phyloP scores from a whole-genome alignment of 2,113 vertebrate species.

The Pterocles burchelli region DNA sequence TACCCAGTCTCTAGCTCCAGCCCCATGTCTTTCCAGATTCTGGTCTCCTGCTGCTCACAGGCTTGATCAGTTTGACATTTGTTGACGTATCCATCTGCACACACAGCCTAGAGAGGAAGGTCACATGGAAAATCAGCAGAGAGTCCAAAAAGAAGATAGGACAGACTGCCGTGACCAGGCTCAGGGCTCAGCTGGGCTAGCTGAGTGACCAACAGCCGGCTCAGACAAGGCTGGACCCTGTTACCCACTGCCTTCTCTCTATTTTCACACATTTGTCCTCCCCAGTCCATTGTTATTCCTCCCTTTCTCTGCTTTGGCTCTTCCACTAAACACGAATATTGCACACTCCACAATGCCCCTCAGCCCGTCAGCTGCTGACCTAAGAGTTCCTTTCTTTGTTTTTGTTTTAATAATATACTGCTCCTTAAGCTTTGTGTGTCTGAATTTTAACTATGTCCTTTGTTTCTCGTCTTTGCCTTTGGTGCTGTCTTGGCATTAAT shows the following conservation, averaged over 20 bases:
- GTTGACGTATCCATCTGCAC: not conserved
- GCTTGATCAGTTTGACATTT: not conserved
- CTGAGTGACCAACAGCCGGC: not conserved
- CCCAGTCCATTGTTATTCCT: not conserved
- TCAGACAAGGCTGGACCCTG: not conserved
- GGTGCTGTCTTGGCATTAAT: not conserved
- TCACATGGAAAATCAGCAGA: not conserved
- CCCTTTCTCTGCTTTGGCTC: not conserved
- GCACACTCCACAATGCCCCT: not conserved
- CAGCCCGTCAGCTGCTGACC: not conserved
- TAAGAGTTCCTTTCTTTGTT: not conserved
- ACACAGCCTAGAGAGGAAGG: not conserved
- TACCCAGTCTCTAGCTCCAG: not conserved
- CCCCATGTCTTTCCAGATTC: not conserved
- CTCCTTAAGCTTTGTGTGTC: not conserved
- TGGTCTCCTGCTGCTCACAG: not conserved
- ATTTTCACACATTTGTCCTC: not conserved
- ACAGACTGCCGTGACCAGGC: not conserved
- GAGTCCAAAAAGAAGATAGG: not conserved
- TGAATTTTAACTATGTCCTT: not conserved
- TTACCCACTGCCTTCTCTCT: not conserved
- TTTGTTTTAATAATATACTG: not conserved
- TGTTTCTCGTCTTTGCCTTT: not conserved
- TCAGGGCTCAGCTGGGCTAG: not conserved
- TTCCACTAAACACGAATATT: not conserved